Conservation (phyloP, 2,113 vertebrate genomes). For the Pagrus major region DNA sequence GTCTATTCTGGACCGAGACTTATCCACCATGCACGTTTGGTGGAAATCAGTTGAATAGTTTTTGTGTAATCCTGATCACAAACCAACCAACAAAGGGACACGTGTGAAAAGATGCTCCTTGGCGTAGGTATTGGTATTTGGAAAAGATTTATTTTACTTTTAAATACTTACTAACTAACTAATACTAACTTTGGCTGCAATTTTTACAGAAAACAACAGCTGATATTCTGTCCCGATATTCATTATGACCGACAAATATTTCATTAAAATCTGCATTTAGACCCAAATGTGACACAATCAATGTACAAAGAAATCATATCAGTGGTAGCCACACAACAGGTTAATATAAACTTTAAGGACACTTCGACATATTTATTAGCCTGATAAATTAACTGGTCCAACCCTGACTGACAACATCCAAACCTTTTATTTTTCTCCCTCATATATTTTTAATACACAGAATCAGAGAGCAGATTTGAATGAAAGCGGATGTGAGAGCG, state of each 20-base stretch:
- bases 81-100: too few species aligned
- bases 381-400: neutral
- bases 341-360: neutral
- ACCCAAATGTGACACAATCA: neutral
- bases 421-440: neutral
- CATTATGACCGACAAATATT: too few species aligned
- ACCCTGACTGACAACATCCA: neutral
- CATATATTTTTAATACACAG: neutral
- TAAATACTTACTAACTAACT: neutral
- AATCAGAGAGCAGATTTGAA: neutral
- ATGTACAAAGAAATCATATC: neutral
- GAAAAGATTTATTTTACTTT: neutral
- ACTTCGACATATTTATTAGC: neutral
- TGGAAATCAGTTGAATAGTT: too few species aligned
- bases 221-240: too few species aligned
- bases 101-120: too few species aligned
- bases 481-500: neutral
- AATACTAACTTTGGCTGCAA: neutral
- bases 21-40: too few species aligned
- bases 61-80: too few species aligned
- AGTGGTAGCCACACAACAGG: neutral
- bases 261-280: too few species aligned
- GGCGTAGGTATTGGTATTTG: too few species aligned
- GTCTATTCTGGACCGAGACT: too few species aligned
- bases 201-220: neutral